phyloP scores from a whole-genome alignment of 92 coral and sea anemone genomes.

The Galaxea fascicularis region DNA sequence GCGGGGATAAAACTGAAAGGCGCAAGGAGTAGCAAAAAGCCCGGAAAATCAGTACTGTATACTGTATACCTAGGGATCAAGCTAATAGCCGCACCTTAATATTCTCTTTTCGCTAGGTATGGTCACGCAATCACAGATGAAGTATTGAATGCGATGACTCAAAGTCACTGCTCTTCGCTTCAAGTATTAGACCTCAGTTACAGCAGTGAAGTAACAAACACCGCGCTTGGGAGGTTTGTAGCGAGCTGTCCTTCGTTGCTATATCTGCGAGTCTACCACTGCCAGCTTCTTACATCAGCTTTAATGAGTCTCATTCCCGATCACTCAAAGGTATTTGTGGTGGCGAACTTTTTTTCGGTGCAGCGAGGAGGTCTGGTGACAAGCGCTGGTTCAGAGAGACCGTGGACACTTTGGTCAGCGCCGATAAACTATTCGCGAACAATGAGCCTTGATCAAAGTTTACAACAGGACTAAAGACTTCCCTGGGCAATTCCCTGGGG shows the following conservation, averaged over 20 bases:
- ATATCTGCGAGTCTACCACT: slow-evolving; percentile 82
- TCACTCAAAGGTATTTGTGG: slow-evolving; percentile 73
- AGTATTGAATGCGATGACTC: slow-evolving; percentile 73
- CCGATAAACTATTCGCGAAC: slow-evolving; percentile 73
- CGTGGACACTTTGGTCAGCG: slow-evolving; percentile 44
- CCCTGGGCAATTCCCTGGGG: no score
- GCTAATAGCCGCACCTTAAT: not conserved
- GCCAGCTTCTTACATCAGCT: slow-evolving; percentile 71
- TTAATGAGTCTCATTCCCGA: slow-evolving; percentile 73
- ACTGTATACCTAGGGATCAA: no score
- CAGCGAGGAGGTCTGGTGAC: slow-evolving; percentile 60
- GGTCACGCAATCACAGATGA: slow-evolving; percentile 94
- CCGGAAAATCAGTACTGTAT: no score
- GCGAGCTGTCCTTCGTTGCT: slow-evolving; percentile 56
- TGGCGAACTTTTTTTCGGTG: slow-evolving; percentile 87
- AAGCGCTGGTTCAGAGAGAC: slow-evolving; percentile 18
- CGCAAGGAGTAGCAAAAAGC: not conserved
- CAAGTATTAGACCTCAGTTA: slow-evolving; percentile 89
- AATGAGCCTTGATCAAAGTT: slow-evolving; percentile 69
- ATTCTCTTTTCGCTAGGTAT: slow-evolving; percentile 22
- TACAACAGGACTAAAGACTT: slow-evolving; percentile 49
- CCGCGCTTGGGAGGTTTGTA: slow-evolving; percentile 64
- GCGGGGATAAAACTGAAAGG: no score
- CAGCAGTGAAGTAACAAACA: slow-evolving; percentile 76
- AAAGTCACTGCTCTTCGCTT: slow-evolving; percentile 44